Conservation (phyloP, 2,113 vertebrate genomes). For the Buteo buteo region DNA sequence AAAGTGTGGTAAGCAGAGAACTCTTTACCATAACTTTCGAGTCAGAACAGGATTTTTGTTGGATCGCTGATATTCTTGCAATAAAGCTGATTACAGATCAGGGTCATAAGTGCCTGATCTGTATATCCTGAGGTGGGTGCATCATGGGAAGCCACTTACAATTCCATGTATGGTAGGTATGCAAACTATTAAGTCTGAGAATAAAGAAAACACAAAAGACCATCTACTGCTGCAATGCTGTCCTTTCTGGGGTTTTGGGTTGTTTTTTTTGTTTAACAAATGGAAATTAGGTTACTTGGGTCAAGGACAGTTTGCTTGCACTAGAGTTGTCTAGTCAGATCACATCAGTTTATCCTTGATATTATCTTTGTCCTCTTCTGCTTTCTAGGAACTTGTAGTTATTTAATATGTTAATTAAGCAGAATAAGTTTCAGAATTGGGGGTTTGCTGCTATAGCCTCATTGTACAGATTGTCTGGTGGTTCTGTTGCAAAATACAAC, state of each 20-base stretch:
- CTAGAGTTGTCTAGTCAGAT: background rate
- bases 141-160: background rate
- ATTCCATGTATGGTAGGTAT: background rate
- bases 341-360: background rate
- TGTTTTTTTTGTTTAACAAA: background rate
- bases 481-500: background rate
- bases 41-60: background rate
- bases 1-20: background rate
- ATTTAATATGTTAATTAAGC: background rate
- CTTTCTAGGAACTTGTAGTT: background rate
- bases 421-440: background rate
- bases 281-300: background rate
- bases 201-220: background rate
- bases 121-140: background rate
- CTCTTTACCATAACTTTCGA: background rate
- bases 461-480: background rate
- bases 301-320: background rate
- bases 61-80: background rate
- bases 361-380: background rate
- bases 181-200: background rate
- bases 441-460: background rate
- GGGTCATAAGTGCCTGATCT: background rate
- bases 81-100: background rate
- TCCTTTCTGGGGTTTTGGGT: background rate
- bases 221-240: background rate